Evolutionary conservation across 2,113 vertebrate species (phyloP).

Genomic region (Naja naja): DNA sequence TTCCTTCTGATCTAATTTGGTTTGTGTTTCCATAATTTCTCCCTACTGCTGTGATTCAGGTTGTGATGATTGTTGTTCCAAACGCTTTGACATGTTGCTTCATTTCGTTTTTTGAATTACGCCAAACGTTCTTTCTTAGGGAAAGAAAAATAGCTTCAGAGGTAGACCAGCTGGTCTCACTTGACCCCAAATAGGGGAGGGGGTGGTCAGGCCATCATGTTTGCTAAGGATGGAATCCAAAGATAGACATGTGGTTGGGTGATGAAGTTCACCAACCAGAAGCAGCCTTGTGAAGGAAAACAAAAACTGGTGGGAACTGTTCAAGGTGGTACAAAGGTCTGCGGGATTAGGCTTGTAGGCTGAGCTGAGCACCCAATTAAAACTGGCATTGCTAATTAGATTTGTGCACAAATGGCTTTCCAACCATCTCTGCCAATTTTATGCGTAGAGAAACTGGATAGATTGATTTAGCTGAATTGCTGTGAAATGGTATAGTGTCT

Average conservation of each 20-base stretch:
- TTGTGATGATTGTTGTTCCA: conserved; percentile 29
- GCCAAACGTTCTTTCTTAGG: background rate
- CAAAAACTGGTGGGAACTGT: background rate
- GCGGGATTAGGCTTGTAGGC: background rate
- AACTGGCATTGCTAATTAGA: background rate
- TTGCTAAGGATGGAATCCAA: conserved; percentile 31
- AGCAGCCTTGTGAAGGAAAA: background rate
- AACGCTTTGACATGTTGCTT: conserved; percentile 59
- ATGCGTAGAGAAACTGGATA: background rate
- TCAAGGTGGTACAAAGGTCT: background rate
- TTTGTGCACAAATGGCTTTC: background rate
- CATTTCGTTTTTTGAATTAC: conserved; percentile 24
- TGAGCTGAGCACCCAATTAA: background rate
- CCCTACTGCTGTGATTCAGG: conserved; percentile 44
- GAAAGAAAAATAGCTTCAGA: conserved; percentile 40
- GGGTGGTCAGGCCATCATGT: background rate
- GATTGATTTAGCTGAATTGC: background rate
- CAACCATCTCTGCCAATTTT: background rate
- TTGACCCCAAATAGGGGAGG: background rate
- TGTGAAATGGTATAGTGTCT: background rate
- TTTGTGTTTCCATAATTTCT: conserved; percentile 55
- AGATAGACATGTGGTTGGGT: conserved; percentile 21
- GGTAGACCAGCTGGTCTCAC: background rate
- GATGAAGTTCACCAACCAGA: conserved; percentile 10
- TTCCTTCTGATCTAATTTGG: conserved; percentile 60